These are phyloP conservation scores for Schizopygopsis malacanthus DNA, from an alignment of 2,797 vertebrate species.

Conservation along the genomic window DNA sequence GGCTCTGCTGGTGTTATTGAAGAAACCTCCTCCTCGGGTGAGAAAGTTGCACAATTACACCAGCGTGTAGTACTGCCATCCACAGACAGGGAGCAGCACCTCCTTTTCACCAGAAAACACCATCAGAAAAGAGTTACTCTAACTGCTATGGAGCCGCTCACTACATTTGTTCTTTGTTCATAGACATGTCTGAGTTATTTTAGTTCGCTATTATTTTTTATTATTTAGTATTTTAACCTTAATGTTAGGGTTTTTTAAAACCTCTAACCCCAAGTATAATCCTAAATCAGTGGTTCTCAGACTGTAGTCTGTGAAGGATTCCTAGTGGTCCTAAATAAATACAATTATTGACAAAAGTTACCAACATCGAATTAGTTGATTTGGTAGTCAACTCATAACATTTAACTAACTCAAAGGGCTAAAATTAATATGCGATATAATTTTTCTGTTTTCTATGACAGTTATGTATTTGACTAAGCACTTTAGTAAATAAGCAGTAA, in stretches of 20 bases:
- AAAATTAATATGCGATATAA: background rate
- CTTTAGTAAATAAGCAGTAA: too few relatives aligned
- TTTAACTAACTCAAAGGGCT: background rate
- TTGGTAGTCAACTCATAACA: background rate
- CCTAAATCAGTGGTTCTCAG: background rate
- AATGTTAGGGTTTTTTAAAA: slow-evolving; percentile 15
- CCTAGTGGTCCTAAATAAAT: background rate
- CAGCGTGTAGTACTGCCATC: background rate
- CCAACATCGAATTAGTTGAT: background rate
- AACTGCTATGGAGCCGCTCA: background rate
- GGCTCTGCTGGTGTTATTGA: slow-evolving; percentile 91
- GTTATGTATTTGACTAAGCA: too few relatives aligned
- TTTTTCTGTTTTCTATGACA: background rate
- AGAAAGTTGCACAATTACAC: slow-evolving; percentile 47
- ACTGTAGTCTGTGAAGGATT: background rate
- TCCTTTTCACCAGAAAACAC: slow-evolving; percentile 49
- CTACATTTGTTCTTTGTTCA: slow-evolving; percentile 8
- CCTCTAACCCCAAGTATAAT: slow-evolving; percentile 2
- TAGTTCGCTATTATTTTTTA: background rate
- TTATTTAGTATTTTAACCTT: background rate
- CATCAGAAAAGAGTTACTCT: background rate
- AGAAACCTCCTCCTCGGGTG: slow-evolving; percentile 94
- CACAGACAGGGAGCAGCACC: slow-evolving; percentile 79
- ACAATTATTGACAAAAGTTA: background rate
- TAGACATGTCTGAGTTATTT: slow-evolving; percentile 11